Percentiles rank a stretch among this genome's conserved stretches.
phyloP scores from a whole-genome alignment of 1,140 invertebrate species.

The Caenorhabditis elegans region DNA sequence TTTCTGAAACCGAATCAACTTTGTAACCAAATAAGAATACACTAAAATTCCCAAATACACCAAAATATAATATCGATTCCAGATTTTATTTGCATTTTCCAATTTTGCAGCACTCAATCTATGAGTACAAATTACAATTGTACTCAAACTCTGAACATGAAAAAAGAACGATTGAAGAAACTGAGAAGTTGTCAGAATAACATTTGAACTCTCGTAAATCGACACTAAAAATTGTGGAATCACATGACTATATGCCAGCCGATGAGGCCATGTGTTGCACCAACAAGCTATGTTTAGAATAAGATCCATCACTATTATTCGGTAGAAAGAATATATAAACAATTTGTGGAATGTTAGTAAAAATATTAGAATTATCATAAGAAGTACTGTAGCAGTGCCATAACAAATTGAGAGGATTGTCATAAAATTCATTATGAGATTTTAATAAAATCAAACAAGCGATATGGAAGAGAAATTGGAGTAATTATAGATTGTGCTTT shows the following conservation, averaged over 20 bases:
- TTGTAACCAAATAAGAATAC: neutral
- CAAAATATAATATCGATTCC: neutral
- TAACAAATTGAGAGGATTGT: neutral
- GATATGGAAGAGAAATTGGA: too few species aligned
- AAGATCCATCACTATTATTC: neutral
- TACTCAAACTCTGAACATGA: too few species aligned
- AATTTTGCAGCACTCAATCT: neutral
- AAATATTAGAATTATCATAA: neutral
- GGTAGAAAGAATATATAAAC: neutral
- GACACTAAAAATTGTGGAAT: neutral
- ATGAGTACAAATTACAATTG: too few species aligned
- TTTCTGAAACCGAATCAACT: neutral
- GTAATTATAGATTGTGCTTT: too few species aligned
- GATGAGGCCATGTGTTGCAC: neutral
- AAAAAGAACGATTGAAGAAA: neutral
- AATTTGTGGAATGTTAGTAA: neutral
- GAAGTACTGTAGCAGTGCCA: neutral
- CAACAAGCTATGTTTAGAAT: neutral
- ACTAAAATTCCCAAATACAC: neutral
- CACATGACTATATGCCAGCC: neutral
- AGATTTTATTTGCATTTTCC: neutral
- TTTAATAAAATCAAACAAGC: too few species aligned
- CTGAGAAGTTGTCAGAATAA: neutral
- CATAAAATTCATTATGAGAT: too few species aligned
- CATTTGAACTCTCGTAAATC: neutral